Percentiles rank a stretch among this genome's conserved stretches.
Conservation (phyloP, 2,113 vertebrate species). For the Octodon degus region DNA sequence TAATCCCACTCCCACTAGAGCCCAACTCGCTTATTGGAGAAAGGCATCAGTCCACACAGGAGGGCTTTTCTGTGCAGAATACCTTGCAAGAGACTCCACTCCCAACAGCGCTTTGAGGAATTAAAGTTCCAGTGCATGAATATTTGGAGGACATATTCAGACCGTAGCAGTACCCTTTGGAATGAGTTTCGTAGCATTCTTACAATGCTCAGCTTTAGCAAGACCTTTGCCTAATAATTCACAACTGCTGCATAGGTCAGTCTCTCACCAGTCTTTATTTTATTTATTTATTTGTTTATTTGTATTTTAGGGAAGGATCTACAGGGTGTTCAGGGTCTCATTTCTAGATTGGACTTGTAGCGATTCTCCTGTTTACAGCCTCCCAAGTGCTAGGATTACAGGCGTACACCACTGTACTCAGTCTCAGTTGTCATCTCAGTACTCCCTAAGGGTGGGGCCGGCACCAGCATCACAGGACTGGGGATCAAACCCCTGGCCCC, state of each 20-base stretch:
- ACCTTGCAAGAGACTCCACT: background rate
- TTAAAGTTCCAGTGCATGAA: background rate
- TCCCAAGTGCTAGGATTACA: too few relatives aligned
- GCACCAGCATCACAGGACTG: too few relatives aligned
- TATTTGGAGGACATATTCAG: background rate
- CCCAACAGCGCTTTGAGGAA: background rate
- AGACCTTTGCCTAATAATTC: background rate
- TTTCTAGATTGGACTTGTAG: too few relatives aligned
- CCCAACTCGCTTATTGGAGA: background rate
- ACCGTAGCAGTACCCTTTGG: background rate
- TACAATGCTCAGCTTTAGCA: background rate
- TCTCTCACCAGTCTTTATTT: background rate
- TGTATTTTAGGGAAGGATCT: too few relatives aligned
- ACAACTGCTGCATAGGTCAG: background rate
- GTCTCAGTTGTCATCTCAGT: too few relatives aligned
- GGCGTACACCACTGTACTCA: too few relatives aligned
- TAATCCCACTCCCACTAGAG: background rate
- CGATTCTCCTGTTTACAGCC: too few relatives aligned
- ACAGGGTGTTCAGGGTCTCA: too few relatives aligned
- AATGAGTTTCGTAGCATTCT: background rate
- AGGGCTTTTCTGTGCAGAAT: background rate
- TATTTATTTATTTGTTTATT: too few relatives aligned
- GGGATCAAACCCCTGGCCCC: too few relatives aligned
- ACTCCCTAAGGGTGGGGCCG: too few relatives aligned
- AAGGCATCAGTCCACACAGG: background rate